Evolutionary conservation across 2,797 vertebrate species (phyloP).

Genomic region (Platalea minor): DNA sequence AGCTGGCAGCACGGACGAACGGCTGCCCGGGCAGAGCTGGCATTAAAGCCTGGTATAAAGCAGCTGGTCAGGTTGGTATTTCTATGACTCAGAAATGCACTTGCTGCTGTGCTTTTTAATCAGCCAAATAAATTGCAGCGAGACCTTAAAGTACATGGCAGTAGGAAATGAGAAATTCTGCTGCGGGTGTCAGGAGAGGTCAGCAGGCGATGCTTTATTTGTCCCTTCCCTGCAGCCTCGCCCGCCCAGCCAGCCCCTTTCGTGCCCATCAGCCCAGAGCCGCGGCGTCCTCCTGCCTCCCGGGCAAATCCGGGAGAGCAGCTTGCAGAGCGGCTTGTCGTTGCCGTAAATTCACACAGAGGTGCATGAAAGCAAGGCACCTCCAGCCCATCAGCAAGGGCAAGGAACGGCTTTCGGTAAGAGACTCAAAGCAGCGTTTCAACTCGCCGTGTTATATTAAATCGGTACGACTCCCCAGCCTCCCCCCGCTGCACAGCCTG

Average conservation of each 20-base stretch:
- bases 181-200: neutral
- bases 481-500: neutral
- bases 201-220: neutral
- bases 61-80: neutral
- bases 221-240: neutral
- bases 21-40: neutral
- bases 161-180: neutral
- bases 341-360: neutral
- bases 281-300: neutral
- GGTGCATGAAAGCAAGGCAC: neutral
- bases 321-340: neutral
- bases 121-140: neutral
- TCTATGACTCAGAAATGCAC: neutral
- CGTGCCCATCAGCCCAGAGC: neutral
- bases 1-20: neutral
- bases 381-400: neutral
- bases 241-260: neutral
- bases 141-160: neutral
- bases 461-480: rapidly evolving
- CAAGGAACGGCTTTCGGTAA: neutral
- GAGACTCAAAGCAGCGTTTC: neutral
- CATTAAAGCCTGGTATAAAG: neutral
- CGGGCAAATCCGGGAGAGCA: neutral
- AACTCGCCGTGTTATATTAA: rapidly evolving
- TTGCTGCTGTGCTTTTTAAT: neutral